phyloP scores from a whole-genome alignment of 2,888 invertebrate genomes.

The Calameuta filiformis region DNA sequence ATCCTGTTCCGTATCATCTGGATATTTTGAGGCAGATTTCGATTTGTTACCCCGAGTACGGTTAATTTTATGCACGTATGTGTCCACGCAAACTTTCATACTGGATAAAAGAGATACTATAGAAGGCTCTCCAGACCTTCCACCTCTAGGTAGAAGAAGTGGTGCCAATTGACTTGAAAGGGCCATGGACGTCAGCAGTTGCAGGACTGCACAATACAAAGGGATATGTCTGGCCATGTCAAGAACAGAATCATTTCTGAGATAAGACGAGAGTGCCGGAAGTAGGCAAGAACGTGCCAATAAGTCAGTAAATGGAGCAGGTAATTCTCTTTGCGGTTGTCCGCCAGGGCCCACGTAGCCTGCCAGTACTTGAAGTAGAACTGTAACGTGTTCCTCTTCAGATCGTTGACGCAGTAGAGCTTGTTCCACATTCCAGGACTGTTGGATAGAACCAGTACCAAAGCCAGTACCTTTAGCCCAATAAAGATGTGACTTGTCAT shows the following conservation, averaged over 20 bases:
- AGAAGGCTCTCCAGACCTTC: slow-evolving; percentile 69
- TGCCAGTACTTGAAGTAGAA: slow-evolving; percentile 82
- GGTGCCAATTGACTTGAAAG: slow-evolving; percentile 72
- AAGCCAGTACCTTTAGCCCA: slow-evolving; percentile 98
- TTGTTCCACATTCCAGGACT: slow-evolving; percentile 97
- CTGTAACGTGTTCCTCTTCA: slow-evolving; percentile 95
- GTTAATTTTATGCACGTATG: slow-evolving; percentile 86
- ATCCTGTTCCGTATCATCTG: slow-evolving; percentile 83
- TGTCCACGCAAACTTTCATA: slow-evolving; percentile 93
- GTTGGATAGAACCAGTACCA: slow-evolving; percentile 94
- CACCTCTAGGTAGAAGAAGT: slow-evolving; percentile 72
- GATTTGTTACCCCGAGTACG: slow-evolving; percentile 56
- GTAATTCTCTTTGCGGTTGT: slow-evolving; percentile 69
- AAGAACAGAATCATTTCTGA: slow-evolving; percentile 94
- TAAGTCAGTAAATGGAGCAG: slow-evolving; percentile 79
- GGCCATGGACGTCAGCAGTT: slow-evolving; percentile 82
- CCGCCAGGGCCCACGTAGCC: slow-evolving; percentile 87
- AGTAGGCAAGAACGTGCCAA: slow-evolving; percentile 86
- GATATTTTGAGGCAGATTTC: slow-evolving; percentile 53
- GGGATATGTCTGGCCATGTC: slow-evolving; percentile 98
- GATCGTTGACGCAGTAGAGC: slow-evolving; percentile 88
- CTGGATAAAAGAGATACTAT: slow-evolving; percentile 83
- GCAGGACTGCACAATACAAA: slow-evolving; percentile 86
- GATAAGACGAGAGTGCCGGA: slow-evolving; percentile 88
- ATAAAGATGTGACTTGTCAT: slow-evolving; percentile 83